Percentiles rank a stretch among this genome's conserved stretches.
These are phyloP conservation scores for Luscinia megarhynchos DNA, from an alignment of 2,797 vertebrate genomes.

Conservation along the genomic window DNA sequence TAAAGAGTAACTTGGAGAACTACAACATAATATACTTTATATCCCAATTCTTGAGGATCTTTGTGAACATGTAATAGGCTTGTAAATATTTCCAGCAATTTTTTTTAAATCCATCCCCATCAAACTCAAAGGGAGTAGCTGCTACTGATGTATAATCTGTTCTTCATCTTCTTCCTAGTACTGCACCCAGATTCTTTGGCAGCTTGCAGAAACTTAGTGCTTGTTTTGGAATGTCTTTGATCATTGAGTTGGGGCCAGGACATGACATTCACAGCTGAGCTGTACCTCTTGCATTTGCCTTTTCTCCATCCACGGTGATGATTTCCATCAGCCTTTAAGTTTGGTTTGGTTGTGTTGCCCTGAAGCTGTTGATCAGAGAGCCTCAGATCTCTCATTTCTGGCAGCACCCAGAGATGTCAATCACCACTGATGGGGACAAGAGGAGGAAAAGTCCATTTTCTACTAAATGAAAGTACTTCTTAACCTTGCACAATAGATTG, in stretches of 20 bases:
- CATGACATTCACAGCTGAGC: slow-evolving; percentile 46
- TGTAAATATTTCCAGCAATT: slow-evolving; percentile 5
- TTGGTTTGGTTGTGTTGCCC: neutral
- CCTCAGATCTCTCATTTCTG: neutral
- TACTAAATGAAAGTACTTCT: neutral
- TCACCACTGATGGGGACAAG: neutral
- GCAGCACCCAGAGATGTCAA: neutral
- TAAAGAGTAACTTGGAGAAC: neutral
- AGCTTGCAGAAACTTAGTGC: slow-evolving; percentile 61
- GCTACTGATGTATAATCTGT: slow-evolving; percentile 54
- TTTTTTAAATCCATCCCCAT: slow-evolving; percentile 12
- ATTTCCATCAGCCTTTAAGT: slow-evolving; percentile 11
- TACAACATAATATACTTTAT: neutral
- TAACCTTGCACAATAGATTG: neutral
- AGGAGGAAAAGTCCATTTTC: neutral
- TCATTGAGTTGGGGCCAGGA: slow-evolving; percentile 32
- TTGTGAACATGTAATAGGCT: neutral
- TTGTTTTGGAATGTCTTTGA: slow-evolving; percentile 68
- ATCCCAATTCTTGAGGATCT: neutral
- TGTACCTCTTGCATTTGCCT: slow-evolving; percentile 16
- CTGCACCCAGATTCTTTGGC: slow-evolving; percentile 78
- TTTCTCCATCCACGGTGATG: neutral
- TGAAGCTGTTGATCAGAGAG: slow-evolving; percentile 18
- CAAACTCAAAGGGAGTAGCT: slow-evolving; percentile 57
- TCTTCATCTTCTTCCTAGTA: slow-evolving; percentile 66